Conservation (phyloP, 2,888 invertebrate species). For the Ophonus ardosiacus region DNA sequence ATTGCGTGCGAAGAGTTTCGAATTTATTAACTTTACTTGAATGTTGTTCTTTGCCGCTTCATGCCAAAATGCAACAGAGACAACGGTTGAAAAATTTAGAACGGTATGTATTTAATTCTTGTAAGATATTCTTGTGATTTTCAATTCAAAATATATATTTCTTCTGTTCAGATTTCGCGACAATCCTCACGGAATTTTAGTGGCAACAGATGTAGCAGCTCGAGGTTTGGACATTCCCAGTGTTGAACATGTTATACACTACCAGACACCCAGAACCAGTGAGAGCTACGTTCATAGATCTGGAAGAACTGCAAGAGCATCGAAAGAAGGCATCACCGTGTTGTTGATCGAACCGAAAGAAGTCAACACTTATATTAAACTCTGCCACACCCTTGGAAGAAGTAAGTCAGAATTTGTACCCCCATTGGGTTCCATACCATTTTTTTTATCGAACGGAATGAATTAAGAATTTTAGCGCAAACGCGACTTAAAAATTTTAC, state of each 20-base stretch:
- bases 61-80: conserved; percentile 95
- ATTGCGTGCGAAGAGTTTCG: conserved; percentile 90
- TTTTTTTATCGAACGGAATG: conserved; percentile 33
- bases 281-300: conserved; percentile 98
- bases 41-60: conserved; percentile 86
- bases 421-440: no score
- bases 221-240: conserved; percentile 96
- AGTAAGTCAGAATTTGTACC: conserved; percentile 79
- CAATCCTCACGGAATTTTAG: conserved; percentile 84
- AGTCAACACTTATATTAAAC: conserved; percentile 85
- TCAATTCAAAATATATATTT: no score
- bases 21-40: conserved; percentile 84
- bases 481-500: no score
- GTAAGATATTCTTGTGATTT: no score
- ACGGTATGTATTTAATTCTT: conserved; percentile 74
- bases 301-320: conserved; percentile 96
- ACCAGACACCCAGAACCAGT: conserved; percentile 94
- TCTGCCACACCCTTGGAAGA: conserved; percentile 90
- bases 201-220: conserved; percentile 98
- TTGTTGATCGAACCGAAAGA: conserved; percentile 95
- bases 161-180: conserved; percentile 81
- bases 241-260: conserved; percentile 97
- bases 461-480: no score
- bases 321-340: conserved; percentile 92
- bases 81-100: conserved; percentile 96